Evolutionary conservation across 1,140 invertebrate genomes (phyloP).

Genomic region (Drosophila arawakana): DNA sequence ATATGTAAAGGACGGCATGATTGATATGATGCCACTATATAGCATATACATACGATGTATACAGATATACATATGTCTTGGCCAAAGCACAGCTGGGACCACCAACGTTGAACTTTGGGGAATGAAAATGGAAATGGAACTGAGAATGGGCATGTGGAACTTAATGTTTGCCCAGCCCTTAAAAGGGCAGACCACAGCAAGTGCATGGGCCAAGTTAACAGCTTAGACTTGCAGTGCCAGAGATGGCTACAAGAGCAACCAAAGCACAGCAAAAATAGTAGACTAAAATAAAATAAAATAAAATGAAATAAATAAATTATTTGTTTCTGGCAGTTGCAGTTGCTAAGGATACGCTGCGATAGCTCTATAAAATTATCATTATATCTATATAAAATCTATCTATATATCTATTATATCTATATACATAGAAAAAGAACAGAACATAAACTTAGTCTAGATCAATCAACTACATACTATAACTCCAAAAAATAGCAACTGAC

Average conservation of each 20-base stretch:
- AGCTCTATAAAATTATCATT: no score
- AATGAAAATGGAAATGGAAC: no score
- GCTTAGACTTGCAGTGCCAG: conserved; percentile 49
- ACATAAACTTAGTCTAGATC: no score
- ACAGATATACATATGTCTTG: not conserved
- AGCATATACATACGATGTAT: not conserved
- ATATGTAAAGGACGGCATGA: conserved; percentile 77
- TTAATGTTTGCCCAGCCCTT: conserved; percentile 54
- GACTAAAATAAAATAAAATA: no score
- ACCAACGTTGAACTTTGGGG: conserved; percentile 44
- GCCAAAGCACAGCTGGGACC: conserved; percentile 46
- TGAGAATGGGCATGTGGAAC: conserved; percentile 53
- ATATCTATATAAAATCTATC: no score
- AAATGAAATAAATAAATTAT: no score
- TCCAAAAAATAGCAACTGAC: no score
- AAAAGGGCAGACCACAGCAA: conserved; percentile 56
- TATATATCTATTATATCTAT: no score
- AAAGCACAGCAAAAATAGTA: not conserved
- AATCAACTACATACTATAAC: no score
- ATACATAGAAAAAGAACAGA: no score
- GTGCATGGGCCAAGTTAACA: conserved; percentile 53
- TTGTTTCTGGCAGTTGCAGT: no score
- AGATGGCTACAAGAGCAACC: not conserved
- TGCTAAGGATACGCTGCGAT: no score
- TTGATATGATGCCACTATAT: conserved; percentile 61